Percentiles rank a stretch among this genome's conserved stretches.
phyloP scores from a whole-genome alignment of 2,888 invertebrate species.

The Odontomyia ornata region DNA sequence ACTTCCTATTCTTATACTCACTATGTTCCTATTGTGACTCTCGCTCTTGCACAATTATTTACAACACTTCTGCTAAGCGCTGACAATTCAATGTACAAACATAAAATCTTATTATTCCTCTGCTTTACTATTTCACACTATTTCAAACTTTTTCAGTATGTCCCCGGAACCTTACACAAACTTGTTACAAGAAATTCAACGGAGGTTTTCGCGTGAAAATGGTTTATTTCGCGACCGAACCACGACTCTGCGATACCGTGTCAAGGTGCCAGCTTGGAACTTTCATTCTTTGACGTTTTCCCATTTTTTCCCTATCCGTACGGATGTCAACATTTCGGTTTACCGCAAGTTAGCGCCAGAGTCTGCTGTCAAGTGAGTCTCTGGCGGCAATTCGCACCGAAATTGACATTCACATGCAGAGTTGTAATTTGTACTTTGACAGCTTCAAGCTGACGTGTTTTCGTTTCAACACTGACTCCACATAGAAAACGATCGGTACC shows the following conservation, averaged over 20 bases:
- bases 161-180: too few species aligned
- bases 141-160: too few species aligned
- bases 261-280: conserved; percentile 54
- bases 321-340: background rate
- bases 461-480: conserved; percentile 23
- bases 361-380: background rate
- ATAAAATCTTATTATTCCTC: background rate
- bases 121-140: too few species aligned
- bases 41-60: conserved; percentile 24
- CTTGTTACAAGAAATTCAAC: too few species aligned
- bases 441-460: conserved; percentile 41
- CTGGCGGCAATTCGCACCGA: conserved; percentile 6
- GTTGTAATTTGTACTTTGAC: conserved; percentile 35
- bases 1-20: conserved; percentile 19
- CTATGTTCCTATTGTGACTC: conserved; percentile 3
- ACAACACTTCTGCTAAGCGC: conserved; percentile 12
- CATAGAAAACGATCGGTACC: conserved; percentile 9
- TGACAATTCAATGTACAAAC: background rate
- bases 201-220: background rate
- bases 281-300: conserved; percentile 50
- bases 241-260: conserved; percentile 9
- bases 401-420: conserved; percentile 18
- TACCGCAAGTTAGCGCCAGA: background rate
- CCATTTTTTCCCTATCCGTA: background rate
- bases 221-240: background rate